A percentile compares a stretch with the other conserved stretches of the same genome.
Conservation (phyloP, 1,140 invertebrate genomes). For the Panagrolaimus sp. region DNA sequence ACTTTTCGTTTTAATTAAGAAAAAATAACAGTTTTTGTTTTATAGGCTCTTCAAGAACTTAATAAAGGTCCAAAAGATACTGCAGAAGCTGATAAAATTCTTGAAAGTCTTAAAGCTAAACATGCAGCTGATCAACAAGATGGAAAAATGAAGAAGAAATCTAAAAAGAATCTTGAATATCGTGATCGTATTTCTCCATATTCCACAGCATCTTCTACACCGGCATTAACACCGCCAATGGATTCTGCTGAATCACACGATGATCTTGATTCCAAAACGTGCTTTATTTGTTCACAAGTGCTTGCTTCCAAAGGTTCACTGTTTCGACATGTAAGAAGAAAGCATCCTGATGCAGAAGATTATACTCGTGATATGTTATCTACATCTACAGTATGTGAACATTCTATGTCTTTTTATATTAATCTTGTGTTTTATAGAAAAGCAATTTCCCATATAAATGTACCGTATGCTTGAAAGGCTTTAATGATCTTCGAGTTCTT, state of each 20-base stretch:
- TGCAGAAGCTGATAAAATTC: background rate
- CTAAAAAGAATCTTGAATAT: background rate
- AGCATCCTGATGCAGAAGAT: background rate
- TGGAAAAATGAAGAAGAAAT: background rate
- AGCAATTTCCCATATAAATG: background rate
- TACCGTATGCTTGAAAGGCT: background rate
- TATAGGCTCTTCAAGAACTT: background rate
- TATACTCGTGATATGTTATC: background rate
- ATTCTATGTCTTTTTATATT: too few species aligned
- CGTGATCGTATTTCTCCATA: constrained; percentile 1
- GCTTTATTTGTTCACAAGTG: background rate
- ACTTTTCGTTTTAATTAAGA: too few species aligned
- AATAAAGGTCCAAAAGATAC: background rate
- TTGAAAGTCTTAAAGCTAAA: constrained; percentile 1
- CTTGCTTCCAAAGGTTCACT: background rate
- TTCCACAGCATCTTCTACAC: background rate
- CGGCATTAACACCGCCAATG: background rate
- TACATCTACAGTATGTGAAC: background rate
- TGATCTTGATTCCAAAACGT: background rate
- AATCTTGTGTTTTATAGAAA: too few species aligned
- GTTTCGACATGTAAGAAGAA: background rate
- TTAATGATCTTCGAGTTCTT: background rate
- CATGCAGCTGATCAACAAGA: background rate
- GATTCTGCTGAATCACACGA: background rate
- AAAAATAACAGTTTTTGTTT: background rate